These are phyloP conservation scores for Tiaroga cobitis DNA, from an alignment of 2,797 vertebrate species.

Conservation along the genomic window DNA sequence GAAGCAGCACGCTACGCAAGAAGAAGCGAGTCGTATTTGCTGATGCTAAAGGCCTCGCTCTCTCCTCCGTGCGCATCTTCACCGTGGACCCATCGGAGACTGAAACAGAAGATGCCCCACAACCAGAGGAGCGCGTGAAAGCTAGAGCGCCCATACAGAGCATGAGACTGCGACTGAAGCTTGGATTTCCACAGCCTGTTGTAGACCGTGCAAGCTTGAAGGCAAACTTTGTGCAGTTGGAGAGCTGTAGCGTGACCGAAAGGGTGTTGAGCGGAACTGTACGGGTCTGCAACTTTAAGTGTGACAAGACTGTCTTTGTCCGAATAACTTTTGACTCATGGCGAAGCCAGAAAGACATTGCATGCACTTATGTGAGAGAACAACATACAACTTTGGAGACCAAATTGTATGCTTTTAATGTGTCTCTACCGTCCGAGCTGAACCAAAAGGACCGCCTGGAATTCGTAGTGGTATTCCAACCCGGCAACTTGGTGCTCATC, in stretches of 20 bases:
- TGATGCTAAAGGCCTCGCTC: conserved; percentile 78
- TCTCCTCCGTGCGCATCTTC: conserved; percentile 77
- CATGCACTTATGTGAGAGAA: conserved; percentile 72
- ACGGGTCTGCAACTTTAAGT: conserved; percentile 66
- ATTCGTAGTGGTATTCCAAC: conserved; percentile 75
- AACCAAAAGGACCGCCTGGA: conserved; percentile 63
- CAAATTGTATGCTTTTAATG: conserved; percentile 75
- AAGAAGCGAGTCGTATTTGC: conserved; percentile 86
- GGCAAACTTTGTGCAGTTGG: conserved; percentile 70
- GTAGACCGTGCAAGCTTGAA: conserved; percentile 64
- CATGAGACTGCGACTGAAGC: conserved; percentile 53
- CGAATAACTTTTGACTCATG: conserved; percentile 80
- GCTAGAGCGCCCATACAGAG: not conserved
- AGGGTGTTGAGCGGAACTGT: conserved; percentile 73
- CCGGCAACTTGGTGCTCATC: conserved; percentile 61
- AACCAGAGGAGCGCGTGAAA: not conserved
- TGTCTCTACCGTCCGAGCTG: conserved; percentile 67
- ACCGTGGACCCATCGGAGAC: conserved; percentile 54
- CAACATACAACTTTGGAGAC: conserved; percentile 37
- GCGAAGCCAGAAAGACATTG: conserved; percentile 74
- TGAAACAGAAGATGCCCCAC: conserved; percentile 28
- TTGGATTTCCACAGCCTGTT: conserved; percentile 75
- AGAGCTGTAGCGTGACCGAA: conserved; percentile 77
- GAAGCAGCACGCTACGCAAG: conserved; percentile 46
- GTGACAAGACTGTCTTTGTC: conserved; percentile 71